Evolutionary conservation across 2,797 vertebrate genomes (phyloP), one percentile per base, ranked within the genome.

Genomic region (Sus cebifrons): DNA sequence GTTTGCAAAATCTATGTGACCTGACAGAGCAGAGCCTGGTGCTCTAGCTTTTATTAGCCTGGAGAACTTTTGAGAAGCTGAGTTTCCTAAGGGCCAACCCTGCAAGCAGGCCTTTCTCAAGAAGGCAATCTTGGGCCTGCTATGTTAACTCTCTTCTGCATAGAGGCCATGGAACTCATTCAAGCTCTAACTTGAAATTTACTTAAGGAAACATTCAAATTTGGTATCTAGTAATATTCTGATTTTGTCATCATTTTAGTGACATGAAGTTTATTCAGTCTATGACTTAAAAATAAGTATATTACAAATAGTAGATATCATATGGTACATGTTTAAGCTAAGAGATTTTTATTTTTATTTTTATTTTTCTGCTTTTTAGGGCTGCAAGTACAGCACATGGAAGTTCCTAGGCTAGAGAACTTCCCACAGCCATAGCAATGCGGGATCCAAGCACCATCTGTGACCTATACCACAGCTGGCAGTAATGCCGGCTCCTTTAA

Each of bases 191-290:
- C 92, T 64, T 91, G 73, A 77, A 60, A 8, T 91, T 90, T 86
- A 94, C 18, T 79, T 83, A 91, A n/a, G 58, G 56, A 91, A 96
- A 85, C 25, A 73, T 44, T 85, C 44, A 85, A 64, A 85, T 73
- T 64, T 89, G 44, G 32, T 62, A 2, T 81, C 82, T 73, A 44
- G 36, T 56, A 73, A 95, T 64, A 88, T 58, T 91, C 54, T 49
- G 23, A 85, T 75, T 58, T 74, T 92, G 68, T 86, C 64, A 96
- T 83, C 44, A 74, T 81, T 97, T 89, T 27, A 89, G 62, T 54
- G n/a, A 70, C n/a, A 21, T 85, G 25, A 96, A 88, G 10, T 65
- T 95, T 87, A 84, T 60, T 54, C 25, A 58, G 36, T 40, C 25
- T n/a, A 49, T 70, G 32, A 90, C 18, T 64, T 73, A 44, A 52